A percentile compares a stretch with the other conserved stretches of the same genome.
phyloP scores from a whole-genome alignment of 2,888 invertebrate species.

The Orthonevra nobilis region DNA sequence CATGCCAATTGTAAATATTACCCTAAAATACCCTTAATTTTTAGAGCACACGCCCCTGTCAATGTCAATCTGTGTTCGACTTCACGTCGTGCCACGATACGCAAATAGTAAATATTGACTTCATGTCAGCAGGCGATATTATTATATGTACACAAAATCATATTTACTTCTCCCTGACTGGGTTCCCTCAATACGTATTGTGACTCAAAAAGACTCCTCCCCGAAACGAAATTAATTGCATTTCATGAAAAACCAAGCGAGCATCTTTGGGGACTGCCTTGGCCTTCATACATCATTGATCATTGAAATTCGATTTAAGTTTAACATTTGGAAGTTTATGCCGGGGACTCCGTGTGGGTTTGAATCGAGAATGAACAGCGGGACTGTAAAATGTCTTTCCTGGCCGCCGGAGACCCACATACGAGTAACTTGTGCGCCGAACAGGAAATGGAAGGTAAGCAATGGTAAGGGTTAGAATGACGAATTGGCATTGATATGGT shows the following conservation, averaged over 20 bases:
- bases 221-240: conserved; percentile 43
- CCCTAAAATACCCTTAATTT: too few relatives aligned
- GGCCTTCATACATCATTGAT: conserved; percentile 23
- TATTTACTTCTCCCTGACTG: conserved; percentile 31
- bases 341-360: background rate
- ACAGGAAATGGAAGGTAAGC: background rate
- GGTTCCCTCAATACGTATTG: background rate
- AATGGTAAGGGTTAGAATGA: background rate
- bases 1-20: too few relatives aligned
- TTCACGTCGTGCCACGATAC: conserved; percentile 22
- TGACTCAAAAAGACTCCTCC: background rate
- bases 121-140: conserved; percentile 10
- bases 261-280: conserved; percentile 24
- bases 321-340: conserved; percentile 1
- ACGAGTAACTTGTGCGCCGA: too few relatives aligned
- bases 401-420: background rate
- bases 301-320: conserved; percentile 49
- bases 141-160: conserved; percentile 31
- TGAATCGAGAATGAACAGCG: background rate
- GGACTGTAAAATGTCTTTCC: background rate
- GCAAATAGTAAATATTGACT: conserved; percentile 48
- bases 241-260: conserved; percentile 12
- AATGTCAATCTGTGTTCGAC: background rate
- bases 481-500: background rate
- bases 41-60: too few relatives aligned